These are phyloP conservation scores for Merodon equestris DNA, from an alignment of 2,888 invertebrate genomes.

Conservation along the genomic window DNA sequence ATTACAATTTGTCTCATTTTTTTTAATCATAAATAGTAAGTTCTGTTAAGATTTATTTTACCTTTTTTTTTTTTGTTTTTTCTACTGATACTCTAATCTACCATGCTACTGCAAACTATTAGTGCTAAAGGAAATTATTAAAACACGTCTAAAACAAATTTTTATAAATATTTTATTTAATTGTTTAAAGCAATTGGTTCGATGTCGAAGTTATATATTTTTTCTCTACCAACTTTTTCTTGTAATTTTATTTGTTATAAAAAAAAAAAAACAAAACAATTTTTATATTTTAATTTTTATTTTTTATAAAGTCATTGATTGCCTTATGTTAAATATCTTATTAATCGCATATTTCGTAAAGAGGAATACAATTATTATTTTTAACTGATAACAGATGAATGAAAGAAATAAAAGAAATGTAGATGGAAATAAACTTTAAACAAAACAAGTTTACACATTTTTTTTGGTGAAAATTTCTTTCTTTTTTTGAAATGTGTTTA, in stretches of 20 bases:
- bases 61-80: constrained; percentile 72
- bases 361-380: constrained; percentile 41
- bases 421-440: constrained; percentile 51
- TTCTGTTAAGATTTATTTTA: constrained; percentile 74
- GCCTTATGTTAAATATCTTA: constrained; percentile 54
- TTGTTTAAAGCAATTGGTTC: constrained; percentile 14
- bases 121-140: constrained; percentile 21
- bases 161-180: constrained; percentile 4
- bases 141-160: constrained; percentile 1
- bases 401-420: constrained; percentile 27
- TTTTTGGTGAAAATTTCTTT: constrained; percentile 24
- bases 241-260: constrained; percentile 44
- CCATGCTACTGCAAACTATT: constrained; percentile 32
- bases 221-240: constrained; percentile 21
- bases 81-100: constrained; percentile 33
- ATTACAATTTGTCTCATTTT: constrained; percentile 42
- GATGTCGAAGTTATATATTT: constrained; percentile 26
- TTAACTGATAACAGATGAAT: constrained; percentile 35
- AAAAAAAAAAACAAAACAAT: constrained; percentile 17
- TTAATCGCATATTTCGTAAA: constrained; percentile 44
- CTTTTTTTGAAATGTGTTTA: constrained; percentile 4
- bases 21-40: constrained; percentile 62
- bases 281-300: constrained; percentile 41
- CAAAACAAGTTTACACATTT: constrained; percentile 30
- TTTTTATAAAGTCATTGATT: constrained; percentile 52